These are phyloP conservation scores for Mechanitis messenoides DNA, from an alignment of 2,888 invertebrate genomes.

Conservation along the genomic window DNA sequence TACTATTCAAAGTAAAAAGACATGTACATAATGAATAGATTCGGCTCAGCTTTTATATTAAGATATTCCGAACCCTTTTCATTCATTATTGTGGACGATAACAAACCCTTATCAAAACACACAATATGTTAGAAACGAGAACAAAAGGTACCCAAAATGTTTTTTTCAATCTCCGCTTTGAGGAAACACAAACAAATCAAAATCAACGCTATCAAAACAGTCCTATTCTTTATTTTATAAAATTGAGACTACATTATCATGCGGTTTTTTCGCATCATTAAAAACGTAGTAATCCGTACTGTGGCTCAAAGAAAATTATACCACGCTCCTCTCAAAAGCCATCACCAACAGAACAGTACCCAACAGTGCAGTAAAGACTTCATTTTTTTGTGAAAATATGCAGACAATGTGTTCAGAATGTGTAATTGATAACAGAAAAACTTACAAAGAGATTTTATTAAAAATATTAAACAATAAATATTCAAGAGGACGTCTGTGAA, in stretches of 20 bases:
- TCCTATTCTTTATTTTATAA: neutral
- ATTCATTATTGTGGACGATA: slow-evolving; percentile 2
- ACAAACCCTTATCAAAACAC: slow-evolving; percentile 5
- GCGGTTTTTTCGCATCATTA: slow-evolving; percentile 13
- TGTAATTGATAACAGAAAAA: too few species aligned
- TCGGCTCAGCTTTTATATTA: neutral
- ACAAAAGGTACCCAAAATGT: slow-evolving; percentile 2
- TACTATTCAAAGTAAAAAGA: neutral
- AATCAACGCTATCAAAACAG: neutral
- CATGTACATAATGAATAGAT: neutral
- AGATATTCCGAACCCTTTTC: slow-evolving; percentile 5
- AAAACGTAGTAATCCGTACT: slow-evolving; percentile 18
- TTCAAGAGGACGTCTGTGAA: too few species aligned
- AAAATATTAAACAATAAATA: too few species aligned
- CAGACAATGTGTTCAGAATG: too few species aligned
- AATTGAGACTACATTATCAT: neutral
- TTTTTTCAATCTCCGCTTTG: neutral
- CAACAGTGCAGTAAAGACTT: too few species aligned
- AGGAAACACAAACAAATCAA: slow-evolving; percentile 1
- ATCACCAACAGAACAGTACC: too few species aligned
- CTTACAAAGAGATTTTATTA: too few species aligned
- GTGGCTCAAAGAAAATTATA: slow-evolving; percentile 18
- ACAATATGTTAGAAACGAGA: slow-evolving; percentile 3
- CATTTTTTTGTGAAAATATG: too few species aligned
- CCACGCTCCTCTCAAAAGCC: slow-evolving; percentile 7